Conservation (phyloP, 2,888 invertebrate species). For the Tenthredo scrophulariae region DNA sequence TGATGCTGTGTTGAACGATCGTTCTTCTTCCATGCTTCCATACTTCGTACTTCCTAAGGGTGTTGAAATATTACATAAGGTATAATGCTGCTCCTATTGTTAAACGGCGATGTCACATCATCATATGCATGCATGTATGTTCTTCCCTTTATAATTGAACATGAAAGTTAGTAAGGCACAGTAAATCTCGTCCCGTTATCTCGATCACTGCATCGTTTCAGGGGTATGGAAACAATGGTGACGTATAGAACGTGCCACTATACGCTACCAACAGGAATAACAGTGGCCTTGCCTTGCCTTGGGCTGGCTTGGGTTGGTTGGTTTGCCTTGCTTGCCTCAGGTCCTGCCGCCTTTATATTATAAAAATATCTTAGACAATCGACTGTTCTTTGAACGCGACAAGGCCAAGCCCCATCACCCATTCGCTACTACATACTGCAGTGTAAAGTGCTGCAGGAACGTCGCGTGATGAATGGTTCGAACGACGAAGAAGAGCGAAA, state of each 20-base stretch:
- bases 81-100: not conserved
- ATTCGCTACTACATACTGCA: conserved; percentile 16
- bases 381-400: conserved; percentile 28
- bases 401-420: conserved; percentile 35
- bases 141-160: conserved; percentile 6
- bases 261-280: not conserved
- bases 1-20: not conserved
- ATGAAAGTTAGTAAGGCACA: conserved; percentile 20
- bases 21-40: not conserved
- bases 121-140: not conserved
- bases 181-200: conserved; percentile 6
- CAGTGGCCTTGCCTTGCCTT: not conserved
- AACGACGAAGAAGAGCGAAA: conserved; percentile 13
- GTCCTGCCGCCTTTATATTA: not conserved
- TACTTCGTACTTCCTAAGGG: not conserved
- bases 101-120: not conserved
- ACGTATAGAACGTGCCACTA: conserved; percentile 19
- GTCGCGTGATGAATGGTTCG: conserved; percentile 26
- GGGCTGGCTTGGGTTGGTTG: not conserved
- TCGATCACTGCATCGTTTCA: not conserved
- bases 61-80: not conserved
- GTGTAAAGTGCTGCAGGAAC: conserved; percentile 3
- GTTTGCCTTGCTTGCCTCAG: not conserved
- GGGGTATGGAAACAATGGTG: conserved; percentile 30
- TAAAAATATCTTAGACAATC: conserved; percentile 43